Evolutionary conservation across 2,797 vertebrate species (phyloP).

Genomic region (Clamator glandarius): DNA sequence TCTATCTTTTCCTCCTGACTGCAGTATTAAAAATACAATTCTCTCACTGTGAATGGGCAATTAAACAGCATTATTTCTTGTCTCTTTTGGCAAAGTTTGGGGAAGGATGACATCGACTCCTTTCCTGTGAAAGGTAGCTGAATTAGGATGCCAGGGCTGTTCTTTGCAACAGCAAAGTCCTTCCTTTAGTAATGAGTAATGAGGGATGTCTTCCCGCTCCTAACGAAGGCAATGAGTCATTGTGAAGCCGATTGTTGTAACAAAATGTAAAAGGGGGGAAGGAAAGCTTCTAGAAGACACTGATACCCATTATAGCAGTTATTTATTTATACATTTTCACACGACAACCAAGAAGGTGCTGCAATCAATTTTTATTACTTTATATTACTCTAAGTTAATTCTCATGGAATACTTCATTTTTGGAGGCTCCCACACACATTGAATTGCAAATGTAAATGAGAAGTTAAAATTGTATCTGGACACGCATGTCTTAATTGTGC

Average conservation of each 20-base stretch:
- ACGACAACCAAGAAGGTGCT: background rate
- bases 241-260: slow-evolving; percentile 27
- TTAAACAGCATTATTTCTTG: slow-evolving; percentile 57
- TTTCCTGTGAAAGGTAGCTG: background rate
- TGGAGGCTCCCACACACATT: background rate
- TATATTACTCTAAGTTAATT: slow-evolving; percentile 18
- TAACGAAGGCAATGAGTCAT: slow-evolving; percentile 64
- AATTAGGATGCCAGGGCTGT: slow-evolving; percentile 46
- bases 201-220: slow-evolving; percentile 62
- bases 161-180: slow-evolving; percentile 38
- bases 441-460: slow-evolving; percentile 45
- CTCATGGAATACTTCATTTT: background rate
- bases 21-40: slow-evolving; percentile 5
- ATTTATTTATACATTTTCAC: slow-evolving; percentile 8
- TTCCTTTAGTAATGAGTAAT: slow-evolving; percentile 61
- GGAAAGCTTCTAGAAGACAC: slow-evolving; percentile 27
- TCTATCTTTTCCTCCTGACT: background rate
- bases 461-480: slow-evolving; percentile 39
- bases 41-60: slow-evolving; percentile 6
- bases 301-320: background rate
- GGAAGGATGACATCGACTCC: slow-evolving; percentile 25
- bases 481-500: background rate
- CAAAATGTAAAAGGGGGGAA: background rate
- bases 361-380: background rate
- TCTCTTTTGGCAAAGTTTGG: slow-evolving; percentile 41